phyloP scores from a whole-genome alignment of 2,888 invertebrate species.

The Atethmia centrago region DNA sequence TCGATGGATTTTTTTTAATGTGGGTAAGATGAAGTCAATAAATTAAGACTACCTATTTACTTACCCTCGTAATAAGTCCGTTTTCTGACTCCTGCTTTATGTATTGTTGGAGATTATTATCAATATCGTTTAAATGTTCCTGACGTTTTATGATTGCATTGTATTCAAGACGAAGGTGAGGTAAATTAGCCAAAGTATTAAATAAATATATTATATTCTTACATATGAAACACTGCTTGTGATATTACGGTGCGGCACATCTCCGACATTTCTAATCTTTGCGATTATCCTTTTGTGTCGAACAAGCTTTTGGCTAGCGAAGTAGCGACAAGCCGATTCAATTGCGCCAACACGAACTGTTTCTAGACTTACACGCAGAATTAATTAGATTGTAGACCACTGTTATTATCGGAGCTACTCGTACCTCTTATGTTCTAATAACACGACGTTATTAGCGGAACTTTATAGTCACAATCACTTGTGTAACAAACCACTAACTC shows the following conservation, averaged over 20 bases:
- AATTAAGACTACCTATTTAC: background rate
- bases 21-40: background rate
- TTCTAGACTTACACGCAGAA: conserved; percentile 71
- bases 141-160: background rate
- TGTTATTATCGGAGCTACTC: conserved; percentile 59
- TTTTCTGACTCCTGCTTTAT: background rate
- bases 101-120: no score
- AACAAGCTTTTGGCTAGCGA: conserved; percentile 71
- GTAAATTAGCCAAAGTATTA: background rate
- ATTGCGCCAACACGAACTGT: conserved; percentile 77
- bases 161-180: background rate
- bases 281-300: conserved; percentile 67
- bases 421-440: conserved; percentile 44
- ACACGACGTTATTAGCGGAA: conserved; percentile 41
- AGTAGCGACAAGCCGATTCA: conserved; percentile 75
- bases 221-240: background rate
- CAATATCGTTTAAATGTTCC: background rate
- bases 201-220: no score
- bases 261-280: conserved; percentile 62
- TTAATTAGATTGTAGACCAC: conserved; percentile 79
- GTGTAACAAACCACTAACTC: conserved; percentile 12
- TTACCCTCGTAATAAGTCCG: background rate
- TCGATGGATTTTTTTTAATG: background rate
- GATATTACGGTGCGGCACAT: conserved; percentile 1
- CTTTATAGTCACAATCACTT: conserved; percentile 13